Evolutionary conservation across 2,888 invertebrate genomes (phyloP).

Genomic region (Lepidocyrtoides sp.): DNA sequence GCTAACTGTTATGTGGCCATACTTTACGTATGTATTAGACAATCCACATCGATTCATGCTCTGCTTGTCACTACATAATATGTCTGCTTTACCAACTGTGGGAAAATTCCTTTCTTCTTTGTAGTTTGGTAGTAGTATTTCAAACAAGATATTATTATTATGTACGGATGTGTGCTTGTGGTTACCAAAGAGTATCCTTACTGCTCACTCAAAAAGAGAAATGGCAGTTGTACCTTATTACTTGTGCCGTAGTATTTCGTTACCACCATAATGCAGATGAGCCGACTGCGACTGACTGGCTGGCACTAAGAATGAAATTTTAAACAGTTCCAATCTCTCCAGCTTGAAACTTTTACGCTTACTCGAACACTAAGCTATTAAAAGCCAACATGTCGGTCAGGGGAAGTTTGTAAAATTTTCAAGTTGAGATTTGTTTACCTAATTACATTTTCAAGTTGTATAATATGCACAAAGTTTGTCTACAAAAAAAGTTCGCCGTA

Average conservation of each 20-base stretch:
- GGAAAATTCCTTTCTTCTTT: constrained; percentile 53
- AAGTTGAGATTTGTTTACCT: constrained; percentile 15
- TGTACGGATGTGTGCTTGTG: neutral
- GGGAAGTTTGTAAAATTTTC: constrained; percentile 21
- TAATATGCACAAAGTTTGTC: too few relatives aligned
- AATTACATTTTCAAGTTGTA: neutral
- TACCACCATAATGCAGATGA: constrained; percentile 40
- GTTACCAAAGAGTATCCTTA: too few relatives aligned
- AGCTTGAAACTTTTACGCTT: neutral
- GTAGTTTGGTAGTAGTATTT: neutral
- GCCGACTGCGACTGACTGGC: constrained; percentile 33
- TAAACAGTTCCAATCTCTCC: constrained; percentile 14
- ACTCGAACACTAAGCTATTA: constrained; percentile 6
- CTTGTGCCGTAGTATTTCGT: neutral
- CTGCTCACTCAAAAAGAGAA: neutral
- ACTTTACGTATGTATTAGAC: neutral
- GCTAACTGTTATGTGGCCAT: neutral
- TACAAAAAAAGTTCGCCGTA: neutral
- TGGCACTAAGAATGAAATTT: constrained; percentile 27
- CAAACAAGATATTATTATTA: neutral
- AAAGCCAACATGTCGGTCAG: constrained; percentile 20
- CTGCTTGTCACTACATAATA: too few relatives aligned
- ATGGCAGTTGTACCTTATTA: neutral
- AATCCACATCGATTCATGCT: too few relatives aligned
- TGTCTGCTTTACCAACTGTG: neutral